Percentiles rank a stretch among this genome's conserved stretches.
Evolutionary conservation across 2,113 vertebrate genomes (phyloP).

Genomic region (Shinisaurus crocodilurus): DNA sequence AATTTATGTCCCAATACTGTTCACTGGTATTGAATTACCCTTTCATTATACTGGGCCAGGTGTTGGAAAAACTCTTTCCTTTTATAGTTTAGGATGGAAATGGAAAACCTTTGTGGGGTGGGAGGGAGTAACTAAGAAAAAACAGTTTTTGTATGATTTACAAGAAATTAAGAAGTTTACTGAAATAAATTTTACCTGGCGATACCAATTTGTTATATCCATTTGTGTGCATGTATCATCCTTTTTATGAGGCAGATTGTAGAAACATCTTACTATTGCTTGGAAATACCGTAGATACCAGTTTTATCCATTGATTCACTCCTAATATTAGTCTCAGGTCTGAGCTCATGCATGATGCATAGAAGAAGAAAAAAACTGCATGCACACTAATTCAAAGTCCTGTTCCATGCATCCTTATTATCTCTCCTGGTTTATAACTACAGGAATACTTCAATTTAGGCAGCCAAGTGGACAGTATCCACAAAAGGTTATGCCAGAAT

Average conservation of each 20-base stretch:
- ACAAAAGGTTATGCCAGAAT: too few relatives aligned
- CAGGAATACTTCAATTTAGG: neutral
- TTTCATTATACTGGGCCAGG: neutral
- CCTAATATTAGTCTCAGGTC: neutral
- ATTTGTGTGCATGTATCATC: neutral
- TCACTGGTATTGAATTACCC: constrained; percentile 52
- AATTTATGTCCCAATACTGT: constrained; percentile 43
- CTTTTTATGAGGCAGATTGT: neutral
- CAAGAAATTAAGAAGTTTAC: neutral
- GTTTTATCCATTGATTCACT: neutral
- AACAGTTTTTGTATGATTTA: neutral
- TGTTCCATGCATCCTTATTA: neutral
- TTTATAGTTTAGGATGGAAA: constrained; percentile 35
- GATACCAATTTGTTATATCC: neutral
- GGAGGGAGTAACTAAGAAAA: neutral
- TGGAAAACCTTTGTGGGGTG: too few relatives aligned
- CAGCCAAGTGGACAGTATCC: too few relatives aligned
- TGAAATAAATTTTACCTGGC: neutral
- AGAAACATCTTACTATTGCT: neutral
- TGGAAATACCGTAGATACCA: neutral
- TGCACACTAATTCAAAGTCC: neutral
- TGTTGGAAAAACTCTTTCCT: constrained; percentile 44
- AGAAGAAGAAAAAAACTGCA: neutral
- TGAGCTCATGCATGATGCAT: neutral
- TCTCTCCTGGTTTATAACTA: neutral